Evolutionary conservation across 1,140 invertebrate genomes (phyloP).

Genomic region (Dendroctonus ponderosae): DNA sequence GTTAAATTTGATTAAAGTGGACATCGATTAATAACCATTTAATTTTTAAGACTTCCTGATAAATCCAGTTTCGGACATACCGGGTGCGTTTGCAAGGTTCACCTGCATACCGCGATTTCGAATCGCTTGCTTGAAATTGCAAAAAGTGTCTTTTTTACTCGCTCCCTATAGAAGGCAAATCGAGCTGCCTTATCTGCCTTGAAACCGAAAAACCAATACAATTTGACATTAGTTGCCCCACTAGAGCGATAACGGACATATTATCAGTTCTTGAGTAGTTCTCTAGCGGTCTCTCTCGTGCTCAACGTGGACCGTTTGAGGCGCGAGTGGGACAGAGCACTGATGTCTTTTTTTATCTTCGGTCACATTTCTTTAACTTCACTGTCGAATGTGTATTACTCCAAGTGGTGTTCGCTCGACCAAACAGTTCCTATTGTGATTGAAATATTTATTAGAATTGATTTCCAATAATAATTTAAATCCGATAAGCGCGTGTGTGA

Average conservation of each 20-base stretch:
- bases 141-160: background rate
- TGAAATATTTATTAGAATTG: too few species aligned
- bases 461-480: too few species aligned
- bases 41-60: too few species aligned
- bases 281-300: conserved; percentile 13
- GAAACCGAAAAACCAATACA: conserved; percentile 43
- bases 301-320: background rate
- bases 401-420: too few species aligned
- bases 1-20: too few species aligned
- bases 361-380: conserved; percentile 17
- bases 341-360: conserved; percentile 21
- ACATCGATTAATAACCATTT: too few species aligned
- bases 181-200: conserved; percentile 38
- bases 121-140: too few species aligned
- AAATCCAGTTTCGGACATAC: too few species aligned
- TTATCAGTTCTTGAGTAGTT: conserved; percentile 17
- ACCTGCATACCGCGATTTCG: too few species aligned
- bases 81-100: too few species aligned
- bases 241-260: conserved; percentile 28
- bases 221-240: conserved; percentile 43
- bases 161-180: conserved; percentile 5
- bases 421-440: too few species aligned
- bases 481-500: too few species aligned
- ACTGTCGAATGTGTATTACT: background rate
- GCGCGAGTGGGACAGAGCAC: conserved; percentile 6